Evolutionary conservation across 2,113 vertebrate genomes (phyloP).

Genomic region (Oryzias celebensis): DNA sequence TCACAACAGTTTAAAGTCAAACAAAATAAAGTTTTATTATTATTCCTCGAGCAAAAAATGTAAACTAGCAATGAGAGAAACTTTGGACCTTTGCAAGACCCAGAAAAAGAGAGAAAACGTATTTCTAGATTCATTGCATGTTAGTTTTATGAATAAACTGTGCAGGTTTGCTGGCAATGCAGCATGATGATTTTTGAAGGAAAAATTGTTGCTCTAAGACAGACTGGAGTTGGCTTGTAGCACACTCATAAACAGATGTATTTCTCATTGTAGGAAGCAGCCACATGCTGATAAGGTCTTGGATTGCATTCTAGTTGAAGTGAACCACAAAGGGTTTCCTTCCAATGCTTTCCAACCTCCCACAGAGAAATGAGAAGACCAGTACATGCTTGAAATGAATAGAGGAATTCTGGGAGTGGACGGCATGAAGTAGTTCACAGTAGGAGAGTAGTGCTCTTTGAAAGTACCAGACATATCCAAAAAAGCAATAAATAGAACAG

Average conservation of each 20-base stretch:
- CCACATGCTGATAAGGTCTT: constrained; percentile 55
- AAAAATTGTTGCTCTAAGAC: constrained; percentile 6
- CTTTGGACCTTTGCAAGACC: background rate
- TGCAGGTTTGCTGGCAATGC: constrained; percentile 6
- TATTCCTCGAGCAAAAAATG: background rate
- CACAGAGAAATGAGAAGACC: constrained; percentile 54
- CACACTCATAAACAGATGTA: constrained; percentile 46
- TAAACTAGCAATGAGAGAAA: no score
- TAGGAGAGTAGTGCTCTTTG: constrained; percentile 9
- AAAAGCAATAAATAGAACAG: constrained; percentile 19
- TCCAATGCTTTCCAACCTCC: constrained; percentile 51
- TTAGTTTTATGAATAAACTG: background rate
- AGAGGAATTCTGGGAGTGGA: constrained; percentile 47
- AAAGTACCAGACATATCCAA: constrained; percentile 1
- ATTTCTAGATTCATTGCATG: constrained; percentile 12
- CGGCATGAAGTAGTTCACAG: constrained; percentile 17
- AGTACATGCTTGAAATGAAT: constrained; percentile 38
- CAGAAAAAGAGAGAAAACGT: background rate
- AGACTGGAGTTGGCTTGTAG: constrained; percentile 35
- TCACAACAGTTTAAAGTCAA: constrained; percentile 8
- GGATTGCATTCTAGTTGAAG: constrained; percentile 53
- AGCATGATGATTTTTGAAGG: constrained; percentile 6
- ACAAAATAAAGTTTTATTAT: constrained; percentile 19
- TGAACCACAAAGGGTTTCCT: constrained; percentile 55
- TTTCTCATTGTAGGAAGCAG: constrained; percentile 54